These are phyloP conservation scores for Drosophila engyochracea DNA, from an alignment of 2,888 invertebrate genomes.

Conservation along the genomic window DNA sequence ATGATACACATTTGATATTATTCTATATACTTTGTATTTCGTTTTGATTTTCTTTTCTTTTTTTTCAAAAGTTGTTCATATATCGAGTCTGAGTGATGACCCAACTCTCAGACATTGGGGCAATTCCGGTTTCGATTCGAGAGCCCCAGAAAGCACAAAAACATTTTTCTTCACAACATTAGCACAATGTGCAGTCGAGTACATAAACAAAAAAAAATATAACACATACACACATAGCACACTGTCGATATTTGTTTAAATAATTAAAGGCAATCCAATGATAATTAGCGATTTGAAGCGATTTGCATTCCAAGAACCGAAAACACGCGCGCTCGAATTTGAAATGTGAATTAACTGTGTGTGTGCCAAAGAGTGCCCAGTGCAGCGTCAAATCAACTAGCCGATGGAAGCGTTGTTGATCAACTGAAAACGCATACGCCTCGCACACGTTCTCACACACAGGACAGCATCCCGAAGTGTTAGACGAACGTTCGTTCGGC, in stretches of 20 bases:
- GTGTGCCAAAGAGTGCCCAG: slow-evolving; percentile 2
- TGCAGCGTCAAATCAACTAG: slow-evolving; percentile 55
- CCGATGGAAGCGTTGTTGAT: slow-evolving; percentile 71
- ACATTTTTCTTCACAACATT: slow-evolving; percentile 16
- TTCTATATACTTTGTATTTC: neutral
- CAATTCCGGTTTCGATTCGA: slow-evolving; percentile 1
- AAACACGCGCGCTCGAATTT: slow-evolving; percentile 27
- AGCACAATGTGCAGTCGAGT: slow-evolving; percentile 23
- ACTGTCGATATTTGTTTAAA: slow-evolving; percentile 4
- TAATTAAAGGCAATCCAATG: neutral
- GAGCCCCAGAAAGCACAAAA: slow-evolving; percentile 14
- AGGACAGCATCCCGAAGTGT: slow-evolving; percentile 16
- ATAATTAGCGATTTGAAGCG: neutral
- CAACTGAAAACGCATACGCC: slow-evolving; percentile 64
- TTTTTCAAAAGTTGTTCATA: slow-evolving; percentile 37
- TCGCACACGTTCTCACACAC: slow-evolving; percentile 8
- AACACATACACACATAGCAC: slow-evolving; percentile 2
- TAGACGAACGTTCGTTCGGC: slow-evolving; percentile 20
- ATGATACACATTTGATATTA: slow-evolving; percentile 50
- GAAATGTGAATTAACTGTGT: slow-evolving; percentile 1
- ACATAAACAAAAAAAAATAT: slow-evolving; percentile 24
- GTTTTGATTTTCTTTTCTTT: neutral
- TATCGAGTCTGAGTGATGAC: slow-evolving; percentile 17
- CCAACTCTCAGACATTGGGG: slow-evolving; percentile 33
- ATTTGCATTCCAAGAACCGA: slow-evolving; percentile 24